Base-by-base conservation (phyloP, 2,797 vertebrate species). In the Tapera naevia region DNA sequence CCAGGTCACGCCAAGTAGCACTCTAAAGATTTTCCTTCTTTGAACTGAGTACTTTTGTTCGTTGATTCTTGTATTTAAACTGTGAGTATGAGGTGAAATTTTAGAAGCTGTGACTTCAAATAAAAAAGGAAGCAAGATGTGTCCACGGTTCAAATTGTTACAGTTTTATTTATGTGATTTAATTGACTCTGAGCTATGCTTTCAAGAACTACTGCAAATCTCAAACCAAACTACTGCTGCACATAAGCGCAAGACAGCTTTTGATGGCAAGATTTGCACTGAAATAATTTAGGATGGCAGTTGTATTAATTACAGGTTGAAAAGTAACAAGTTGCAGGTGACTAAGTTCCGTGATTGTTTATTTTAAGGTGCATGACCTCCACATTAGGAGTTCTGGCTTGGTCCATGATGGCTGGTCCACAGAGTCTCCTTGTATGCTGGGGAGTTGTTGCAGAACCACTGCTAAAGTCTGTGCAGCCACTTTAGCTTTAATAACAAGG, bases 361-460 rank as follows among this genome's bases (percentile, higher is more conserved):
- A 21, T 69, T 71, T 45, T 56, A 41, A 66, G 43, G 13, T 39
- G 25, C 13, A 1, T 46, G 23, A 66, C 37, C 73, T 60, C 23
- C 46, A 45, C 24, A 39, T 56, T 33, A 54, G 45, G 67, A 67
- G 25, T 64, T 78, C 22, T 58, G 32, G 11, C 39, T 54, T 57
- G 1, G 0, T 46, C 41, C 1, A 0, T 50, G 15, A 11, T 17
- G 37, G 15, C 17, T 69, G 41, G 7, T 67, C 33, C 11, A 10
- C 41, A 11, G 15, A 14, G 39, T 64, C 24, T 50, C 16, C 27
- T 62, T 27, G 19, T 54, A 7, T 15, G 9, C 14, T 28, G 53
- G 41, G 50, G 27, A 39, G 10, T 37, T 27, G 7, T 39, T 79
- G 43, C 27, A n/a, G 28, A 82, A 30, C 17, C 13, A 5, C 27